A percentile compares a stretch with the other conserved stretches of the same genome.
These are phyloP conservation scores for Apodemia zela DNA, from an alignment of 2,888 invertebrate species.

Conservation along the genomic window DNA sequence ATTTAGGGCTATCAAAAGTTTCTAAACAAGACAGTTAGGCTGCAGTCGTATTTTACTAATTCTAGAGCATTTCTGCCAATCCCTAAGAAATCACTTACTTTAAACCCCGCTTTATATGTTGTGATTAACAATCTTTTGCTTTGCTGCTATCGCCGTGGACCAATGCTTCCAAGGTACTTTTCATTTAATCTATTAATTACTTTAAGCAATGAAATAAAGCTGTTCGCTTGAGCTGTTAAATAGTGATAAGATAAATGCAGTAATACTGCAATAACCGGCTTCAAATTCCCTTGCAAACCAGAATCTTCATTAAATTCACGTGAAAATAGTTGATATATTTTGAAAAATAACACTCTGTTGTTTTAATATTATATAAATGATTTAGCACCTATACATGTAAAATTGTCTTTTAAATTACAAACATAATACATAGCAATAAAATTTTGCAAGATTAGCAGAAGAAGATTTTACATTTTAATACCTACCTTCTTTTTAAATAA, in stretches of 20 bases:
- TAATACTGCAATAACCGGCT: conserved; percentile 20
- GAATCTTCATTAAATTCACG: background rate
- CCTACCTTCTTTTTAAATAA: too few species aligned
- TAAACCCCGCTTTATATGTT: conserved; percentile 66
- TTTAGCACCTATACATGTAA: too few species aligned
- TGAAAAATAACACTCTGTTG: too few species aligned
- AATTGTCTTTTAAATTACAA: too few species aligned
- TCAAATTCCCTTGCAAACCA: conserved; percentile 1
- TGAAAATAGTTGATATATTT: too few species aligned
- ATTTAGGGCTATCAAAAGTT: background rate
- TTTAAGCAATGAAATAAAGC: conserved; percentile 49
- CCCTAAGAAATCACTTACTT: conserved; percentile 43
- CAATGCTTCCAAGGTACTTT: conserved; percentile 73
- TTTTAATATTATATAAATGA: too few species aligned
- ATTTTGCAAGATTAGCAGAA: too few species aligned
- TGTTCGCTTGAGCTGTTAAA: conserved; percentile 54
- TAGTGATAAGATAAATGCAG: conserved; percentile 28
- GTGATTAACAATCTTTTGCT: conserved; percentile 74
- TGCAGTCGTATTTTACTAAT: conserved; percentile 29
- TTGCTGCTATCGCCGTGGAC: conserved; percentile 72
- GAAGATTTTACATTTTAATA: too few species aligned
- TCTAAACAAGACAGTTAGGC: conserved; percentile 20
- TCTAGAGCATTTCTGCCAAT: conserved; percentile 40
- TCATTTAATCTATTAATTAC: conserved; percentile 50
- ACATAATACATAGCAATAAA: too few species aligned